phyloP scores from a whole-genome alignment of 37 sponge, comb jelly and placozoan species.

The Bolinopsis microptera region DNA sequence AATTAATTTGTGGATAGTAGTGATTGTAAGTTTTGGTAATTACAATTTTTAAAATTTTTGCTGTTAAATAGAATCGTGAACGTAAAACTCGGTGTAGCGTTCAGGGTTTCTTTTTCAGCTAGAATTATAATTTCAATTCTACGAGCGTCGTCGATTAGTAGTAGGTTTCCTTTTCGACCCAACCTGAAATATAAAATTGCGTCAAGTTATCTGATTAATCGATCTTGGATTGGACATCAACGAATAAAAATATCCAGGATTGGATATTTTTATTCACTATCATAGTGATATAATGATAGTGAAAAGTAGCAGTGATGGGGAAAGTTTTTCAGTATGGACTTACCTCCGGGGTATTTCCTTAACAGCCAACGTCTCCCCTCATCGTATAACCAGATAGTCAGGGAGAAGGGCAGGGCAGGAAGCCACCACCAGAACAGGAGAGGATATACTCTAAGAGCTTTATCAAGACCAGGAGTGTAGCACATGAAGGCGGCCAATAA shows the following conservation, averaged over 20 bases:
- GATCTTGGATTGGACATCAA: too few relatives aligned
- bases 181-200: too few relatives aligned
- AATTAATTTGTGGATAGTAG: background rate
- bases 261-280: too few relatives aligned
- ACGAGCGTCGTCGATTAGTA: constrained; percentile 62
- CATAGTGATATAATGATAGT: too few relatives aligned
- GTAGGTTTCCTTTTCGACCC: constrained; percentile 71
- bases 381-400: constrained; percentile 89
- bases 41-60: background rate
- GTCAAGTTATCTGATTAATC: too few relatives aligned
- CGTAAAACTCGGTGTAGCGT: background rate
- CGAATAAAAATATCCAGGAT: too few relatives aligned
- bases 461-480: constrained; percentile 81
- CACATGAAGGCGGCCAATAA: constrained; percentile 80
- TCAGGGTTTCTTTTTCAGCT: background rate
- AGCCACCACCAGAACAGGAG: constrained; percentile 86
- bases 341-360: constrained; percentile 81
- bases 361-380: constrained; percentile 82
- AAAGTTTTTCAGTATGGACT: too few relatives aligned
- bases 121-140: background rate
- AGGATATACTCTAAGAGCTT: constrained; percentile 74
- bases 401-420: constrained; percentile 75
- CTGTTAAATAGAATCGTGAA: background rate
- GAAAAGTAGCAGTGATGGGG: too few relatives aligned
- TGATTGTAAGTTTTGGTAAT: background rate